Evolutionary conservation across 2,888 invertebrate genomes (phyloP), one percentile per base, ranked within the genome.

Genomic region (Apamea anceps): DNA sequence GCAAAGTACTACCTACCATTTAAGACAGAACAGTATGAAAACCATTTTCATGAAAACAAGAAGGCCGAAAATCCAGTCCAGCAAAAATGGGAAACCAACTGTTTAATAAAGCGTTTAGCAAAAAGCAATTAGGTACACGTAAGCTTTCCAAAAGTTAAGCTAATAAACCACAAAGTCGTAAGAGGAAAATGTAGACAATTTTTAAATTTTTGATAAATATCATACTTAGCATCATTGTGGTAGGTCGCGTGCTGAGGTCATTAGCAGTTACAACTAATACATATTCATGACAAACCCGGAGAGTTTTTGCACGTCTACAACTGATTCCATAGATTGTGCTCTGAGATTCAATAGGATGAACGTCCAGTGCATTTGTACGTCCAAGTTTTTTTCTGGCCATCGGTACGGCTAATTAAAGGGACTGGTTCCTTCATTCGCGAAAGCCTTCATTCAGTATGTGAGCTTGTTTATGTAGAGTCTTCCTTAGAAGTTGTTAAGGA

Each of bases 201-300:
- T 45, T 25, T 5, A 15, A 18, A 12, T 6, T 63, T 62, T 71
- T 42, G 18, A 42, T 62, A 42, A 77, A 67, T 37, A 7, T 15
- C 13, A 25, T 66, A 51, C 60, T 66, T 54, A 54, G 18, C 57
- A 57, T 54, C 60, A 65, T 75, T 81, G 85, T 54, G 81, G 68
- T 83, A 83, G 85, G 83, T 83, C 81, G 72, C 85, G 85, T 75
- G 72, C 42, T 72, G 21, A 60, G 73, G 54, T 67, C 76, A 77
- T 85, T 84, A 85, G 72, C 60, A 45, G 72, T 63, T 13, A 57
- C 68, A 80, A 60, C 66, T 67, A 21, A 74, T 85, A 57, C 67
- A 83, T 85, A 85, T 84, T 82, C 70, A 82, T 71, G 65, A 73
- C 6, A 32, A 45, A 42, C 65, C n/a, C 21, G 15, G 15, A 8